These are phyloP conservation scores for Tricholaema leucomelas DNA, from an alignment of 2,113 vertebrate species.

Conservation along the genomic window DNA sequence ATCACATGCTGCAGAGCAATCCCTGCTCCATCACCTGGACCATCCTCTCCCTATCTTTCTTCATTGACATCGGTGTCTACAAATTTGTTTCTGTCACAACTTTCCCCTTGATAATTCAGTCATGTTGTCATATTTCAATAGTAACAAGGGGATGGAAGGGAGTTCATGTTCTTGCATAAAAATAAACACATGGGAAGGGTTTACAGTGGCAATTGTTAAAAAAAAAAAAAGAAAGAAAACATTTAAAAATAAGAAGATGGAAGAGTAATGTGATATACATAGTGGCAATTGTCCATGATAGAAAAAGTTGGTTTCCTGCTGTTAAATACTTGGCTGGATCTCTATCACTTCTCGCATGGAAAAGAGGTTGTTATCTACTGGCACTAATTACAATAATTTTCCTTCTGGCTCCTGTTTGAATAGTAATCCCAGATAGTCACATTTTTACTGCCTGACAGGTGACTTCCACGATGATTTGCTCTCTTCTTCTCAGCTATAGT, in stretches of 20 bases:
- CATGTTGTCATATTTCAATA: not conserved
- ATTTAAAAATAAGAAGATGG: not conserved
- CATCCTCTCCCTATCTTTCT: not conserved
- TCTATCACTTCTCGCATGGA: not conserved
- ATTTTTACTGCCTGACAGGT: not conserved
- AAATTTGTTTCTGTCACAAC: not conserved
- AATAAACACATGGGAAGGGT: not conserved
- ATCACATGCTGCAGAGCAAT: not conserved
- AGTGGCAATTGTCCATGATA: not conserved
- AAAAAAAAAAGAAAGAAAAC: not conserved
- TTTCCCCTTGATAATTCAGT: not conserved
- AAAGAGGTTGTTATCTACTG: not conserved
- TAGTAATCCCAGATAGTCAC: not conserved
- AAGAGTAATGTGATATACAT: not conserved
- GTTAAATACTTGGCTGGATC: conserved; percentile 1
- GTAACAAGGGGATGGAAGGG: not conserved
- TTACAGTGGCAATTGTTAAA: not conserved
- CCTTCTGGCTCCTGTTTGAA: not conserved
- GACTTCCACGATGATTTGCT: not conserved
- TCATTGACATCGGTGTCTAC: not conserved
- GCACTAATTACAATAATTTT: not conserved
- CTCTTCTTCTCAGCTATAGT: not conserved
- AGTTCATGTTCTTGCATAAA: not conserved
- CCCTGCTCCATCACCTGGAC: rapidly evolving
- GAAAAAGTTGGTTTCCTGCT: not conserved